Percentiles rank a stretch among this genome's conserved stretches.
Evolutionary conservation across 2,113 vertebrate genomes (phyloP).

Genomic region (Sinocyclocheilus anshuiensis): DNA sequence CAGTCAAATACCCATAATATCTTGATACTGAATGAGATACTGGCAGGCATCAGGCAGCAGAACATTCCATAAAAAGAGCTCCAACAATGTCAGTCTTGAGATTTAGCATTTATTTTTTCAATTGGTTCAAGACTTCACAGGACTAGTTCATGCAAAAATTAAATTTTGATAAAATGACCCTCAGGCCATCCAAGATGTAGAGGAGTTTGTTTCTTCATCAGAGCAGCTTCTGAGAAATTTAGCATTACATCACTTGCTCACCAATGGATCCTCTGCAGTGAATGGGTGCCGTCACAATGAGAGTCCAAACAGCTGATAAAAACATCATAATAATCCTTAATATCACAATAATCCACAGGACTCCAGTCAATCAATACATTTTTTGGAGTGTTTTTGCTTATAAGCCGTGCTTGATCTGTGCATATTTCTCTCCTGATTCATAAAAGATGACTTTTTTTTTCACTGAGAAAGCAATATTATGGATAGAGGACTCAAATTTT

Average conservation of each 20-base stretch:
- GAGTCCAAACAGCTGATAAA: not conserved
- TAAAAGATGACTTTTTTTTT: too few species aligned
- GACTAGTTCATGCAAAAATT: not conserved
- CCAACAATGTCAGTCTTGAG: constrained; percentile 6
- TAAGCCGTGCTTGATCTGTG: too few species aligned
- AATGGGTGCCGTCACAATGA: not conserved
- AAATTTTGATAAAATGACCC: not conserved
- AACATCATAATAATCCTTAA: not conserved
- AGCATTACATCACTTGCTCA: too few species aligned
- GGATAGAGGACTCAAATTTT: too few species aligned
- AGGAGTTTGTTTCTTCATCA: not conserved
- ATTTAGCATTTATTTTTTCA: not conserved
- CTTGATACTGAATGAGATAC: not conserved
- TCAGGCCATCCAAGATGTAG: not conserved
- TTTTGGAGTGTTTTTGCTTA: too few species aligned
- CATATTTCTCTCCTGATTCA: too few species aligned
- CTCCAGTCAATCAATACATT: too few species aligned
- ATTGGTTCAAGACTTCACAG: not conserved
- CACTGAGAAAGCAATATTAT: too few species aligned
- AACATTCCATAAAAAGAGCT: constrained; percentile 29
- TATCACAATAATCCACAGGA: too few species aligned
- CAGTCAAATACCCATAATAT: not conserved
- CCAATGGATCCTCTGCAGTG: not conserved
- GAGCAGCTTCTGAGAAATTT: not conserved
- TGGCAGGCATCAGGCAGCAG: not conserved